Conservation (phyloP, 1,140 invertebrate genomes). For the Macrocentrus cingulum region DNA sequence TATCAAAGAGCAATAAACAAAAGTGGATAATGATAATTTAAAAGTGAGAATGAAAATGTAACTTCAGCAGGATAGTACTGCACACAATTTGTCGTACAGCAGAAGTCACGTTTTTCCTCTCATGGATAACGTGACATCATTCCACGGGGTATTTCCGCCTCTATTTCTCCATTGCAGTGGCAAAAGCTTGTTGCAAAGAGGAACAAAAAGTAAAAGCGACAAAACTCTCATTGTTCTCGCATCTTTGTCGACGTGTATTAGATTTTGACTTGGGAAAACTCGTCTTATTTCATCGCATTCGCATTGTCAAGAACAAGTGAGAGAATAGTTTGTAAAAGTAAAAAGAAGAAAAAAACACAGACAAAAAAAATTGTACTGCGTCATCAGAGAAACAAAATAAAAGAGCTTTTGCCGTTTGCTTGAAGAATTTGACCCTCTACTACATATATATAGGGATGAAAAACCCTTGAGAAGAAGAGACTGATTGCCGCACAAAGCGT, state of each 20-base stretch:
- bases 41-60: not conserved
- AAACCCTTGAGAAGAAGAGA: constrained; percentile 9
- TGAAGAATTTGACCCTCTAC: constrained; percentile 17
- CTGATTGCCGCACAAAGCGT: constrained; percentile 20
- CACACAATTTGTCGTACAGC: not conserved
- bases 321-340: not conserved
- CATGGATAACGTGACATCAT: not conserved
- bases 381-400: constrained; percentile 13
- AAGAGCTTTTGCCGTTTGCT: constrained; percentile 5
- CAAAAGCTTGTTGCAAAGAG: constrained; percentile 7
- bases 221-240: constrained; percentile 3
- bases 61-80: not conserved
- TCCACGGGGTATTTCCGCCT: not conserved
- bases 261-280: constrained; percentile 13
- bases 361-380: constrained; percentile 4
- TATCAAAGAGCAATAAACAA: not conserved
- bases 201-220: constrained; percentile 5
- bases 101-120: not conserved
- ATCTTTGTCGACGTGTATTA: not conserved
- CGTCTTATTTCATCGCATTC: constrained; percentile 13
- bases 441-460: too few relatives aligned
- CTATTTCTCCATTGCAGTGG: constrained; percentile 10
- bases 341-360: not conserved
- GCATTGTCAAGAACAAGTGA: constrained; percentile 12
- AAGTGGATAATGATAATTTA: not conserved